Conservation (phyloP, 2,113 vertebrate species). For the Tricholaema leucomelas region DNA sequence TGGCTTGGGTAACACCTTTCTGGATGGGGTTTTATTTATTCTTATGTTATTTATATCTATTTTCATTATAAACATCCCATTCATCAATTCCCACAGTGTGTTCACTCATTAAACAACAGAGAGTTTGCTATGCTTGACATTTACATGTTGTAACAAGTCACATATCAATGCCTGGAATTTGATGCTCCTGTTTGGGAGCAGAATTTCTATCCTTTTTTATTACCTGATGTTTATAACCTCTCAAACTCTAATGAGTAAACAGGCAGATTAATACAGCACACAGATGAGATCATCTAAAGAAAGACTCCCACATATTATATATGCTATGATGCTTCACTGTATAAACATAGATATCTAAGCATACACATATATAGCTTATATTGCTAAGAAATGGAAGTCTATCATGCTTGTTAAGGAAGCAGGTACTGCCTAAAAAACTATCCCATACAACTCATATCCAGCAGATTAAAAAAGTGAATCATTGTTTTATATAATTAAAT, state of each 20-base stretch:
- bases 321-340: background rate
- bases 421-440: background rate
- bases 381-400: background rate
- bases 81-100: background rate
- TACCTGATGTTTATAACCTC: background rate
- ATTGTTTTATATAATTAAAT: conserved; percentile 20
- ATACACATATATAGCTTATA: no score
- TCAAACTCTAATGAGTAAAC: background rate
- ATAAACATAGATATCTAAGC: no score
- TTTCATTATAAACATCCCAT: background rate
- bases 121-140: background rate
- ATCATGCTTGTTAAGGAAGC: background rate
- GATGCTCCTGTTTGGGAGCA: background rate
- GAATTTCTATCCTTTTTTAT: background rate
- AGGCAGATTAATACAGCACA: background rate
- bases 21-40: background rate
- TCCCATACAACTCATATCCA: background rate
- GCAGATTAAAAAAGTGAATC: background rate
- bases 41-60: background rate
- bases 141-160: background rate
- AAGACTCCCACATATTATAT: background rate
- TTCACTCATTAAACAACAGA: background rate
- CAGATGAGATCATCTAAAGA: background rate
- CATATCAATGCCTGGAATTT: background rate
- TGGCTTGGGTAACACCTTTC: background rate